A percentile compares a stretch with the other conserved stretches of the same genome.
Conservation (phyloP, 1,140 invertebrate genomes). For the Musca domestica region DNA sequence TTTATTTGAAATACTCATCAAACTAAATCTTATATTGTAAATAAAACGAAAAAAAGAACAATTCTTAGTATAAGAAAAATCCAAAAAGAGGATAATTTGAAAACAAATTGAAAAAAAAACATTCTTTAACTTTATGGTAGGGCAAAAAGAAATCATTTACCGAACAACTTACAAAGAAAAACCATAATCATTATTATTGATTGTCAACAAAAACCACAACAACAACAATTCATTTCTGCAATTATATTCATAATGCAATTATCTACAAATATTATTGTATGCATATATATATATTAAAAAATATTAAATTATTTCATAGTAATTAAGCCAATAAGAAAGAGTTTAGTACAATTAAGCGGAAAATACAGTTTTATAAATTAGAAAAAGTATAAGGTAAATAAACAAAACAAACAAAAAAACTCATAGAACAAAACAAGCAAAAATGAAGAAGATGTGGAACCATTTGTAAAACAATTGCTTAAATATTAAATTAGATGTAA, state of each 20-base stretch:
- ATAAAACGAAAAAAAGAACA: too few relatives aligned
- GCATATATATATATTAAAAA: background rate
- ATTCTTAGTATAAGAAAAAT: too few relatives aligned
- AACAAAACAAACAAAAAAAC: too few relatives aligned
- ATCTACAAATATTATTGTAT: background rate
- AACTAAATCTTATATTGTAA: too few relatives aligned
- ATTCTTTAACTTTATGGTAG: too few relatives aligned
- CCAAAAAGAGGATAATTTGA: too few relatives aligned
- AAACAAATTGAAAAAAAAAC: background rate
- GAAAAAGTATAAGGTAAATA: too few relatives aligned
- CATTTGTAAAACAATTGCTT: background rate
- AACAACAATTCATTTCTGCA: background rate
- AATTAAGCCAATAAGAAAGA: background rate
- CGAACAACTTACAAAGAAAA: background rate
- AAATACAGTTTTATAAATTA: slow-evolving; percentile 13
- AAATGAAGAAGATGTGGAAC: background rate
- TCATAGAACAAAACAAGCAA: background rate
- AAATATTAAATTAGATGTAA: slow-evolving; percentile 3
- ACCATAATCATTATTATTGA: background rate
- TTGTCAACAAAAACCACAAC: background rate
- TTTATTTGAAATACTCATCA: too few relatives aligned
- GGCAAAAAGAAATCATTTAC: background rate
- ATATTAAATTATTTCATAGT: background rate
- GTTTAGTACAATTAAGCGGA: slow-evolving; percentile 16
- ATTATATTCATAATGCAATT: slow-evolving; percentile 10